Base-by-base conservation (phyloP, 1,140 invertebrate species). In the Drosophila lacteicornis region DNA sequence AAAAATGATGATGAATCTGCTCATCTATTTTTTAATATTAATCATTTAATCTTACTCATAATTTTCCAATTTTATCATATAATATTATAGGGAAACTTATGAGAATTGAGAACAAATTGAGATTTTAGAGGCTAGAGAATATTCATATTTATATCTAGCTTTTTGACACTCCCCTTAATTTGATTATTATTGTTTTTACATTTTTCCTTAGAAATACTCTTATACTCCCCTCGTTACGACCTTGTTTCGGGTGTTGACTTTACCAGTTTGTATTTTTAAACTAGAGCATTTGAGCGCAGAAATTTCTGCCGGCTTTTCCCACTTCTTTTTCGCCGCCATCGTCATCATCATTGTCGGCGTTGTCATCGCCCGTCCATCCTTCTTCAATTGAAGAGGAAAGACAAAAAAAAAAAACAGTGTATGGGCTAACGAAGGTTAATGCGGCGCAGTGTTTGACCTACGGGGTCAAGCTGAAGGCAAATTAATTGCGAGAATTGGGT, bases 351-450 rank as follows among this genome's bases (percentile, higher is more conserved):
- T 43, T 9, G 38, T 43, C 9, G 15, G 11, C 15, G 9, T 33
- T 58, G 27, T 69, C 53, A 42, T 60, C 22, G 17, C 30, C 19
- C 15, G 11, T 38, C 11, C 58, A 53, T 63, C 74, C 51, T 62
- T 19, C 50, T 69, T 65, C 78, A 84, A 88, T 88, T 81, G 70
- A 65, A 55, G 51, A 9, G 51, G 51, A 55, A 55, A 55, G 7
- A 22, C 38, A 43, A 6, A 15, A 42, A 17, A 51, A 13, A 40
- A n/a, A 55, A 47, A 17, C 42, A 66, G 71, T 63, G 47, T 53
- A 63, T 80, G 77, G 87, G 87, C 87, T 87, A 91, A 91, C 87
- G 82, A 85, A 91, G 87, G 87, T 91, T 91, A 91, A 91, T 91
- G 77, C 87, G 87, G 49, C 38, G 60, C 88, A 79, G 83, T 91